phyloP scores from a whole-genome alignment of 2,888 invertebrate species.

The Limenitis camilla region DNA sequence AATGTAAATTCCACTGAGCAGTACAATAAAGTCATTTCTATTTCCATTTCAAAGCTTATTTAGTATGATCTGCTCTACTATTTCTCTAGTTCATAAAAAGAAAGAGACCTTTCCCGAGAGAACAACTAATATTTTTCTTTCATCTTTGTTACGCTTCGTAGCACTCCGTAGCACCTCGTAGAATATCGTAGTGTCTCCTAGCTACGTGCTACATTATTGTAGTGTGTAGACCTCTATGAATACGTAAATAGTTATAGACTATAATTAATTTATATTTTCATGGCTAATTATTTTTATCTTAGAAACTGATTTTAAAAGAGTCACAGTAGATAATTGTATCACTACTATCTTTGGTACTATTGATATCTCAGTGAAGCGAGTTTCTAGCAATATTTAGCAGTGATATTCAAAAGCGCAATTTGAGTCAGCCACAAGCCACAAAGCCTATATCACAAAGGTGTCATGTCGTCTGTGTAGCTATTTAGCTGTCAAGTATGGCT shows the following conservation, averaged over 20 bases:
- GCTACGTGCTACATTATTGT: not conserved
- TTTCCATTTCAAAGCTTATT: not conserved
- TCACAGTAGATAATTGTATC: too few relatives aligned
- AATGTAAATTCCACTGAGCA: too few relatives aligned
- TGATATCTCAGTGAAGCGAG: too few relatives aligned
- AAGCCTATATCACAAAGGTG: slow-evolving; percentile 3
- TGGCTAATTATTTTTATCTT: too few relatives aligned
- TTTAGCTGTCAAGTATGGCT: slow-evolving; percentile 3
- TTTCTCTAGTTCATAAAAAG: slow-evolving; percentile 6
- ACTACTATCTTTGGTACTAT: too few relatives aligned
- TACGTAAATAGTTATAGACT: too few relatives aligned
- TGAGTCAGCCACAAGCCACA: not conserved
- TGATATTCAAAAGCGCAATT: not conserved
- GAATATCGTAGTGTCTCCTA: slow-evolving; percentile 8
- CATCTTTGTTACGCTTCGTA: slow-evolving; percentile 2
- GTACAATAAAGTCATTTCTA: too few relatives aligned
- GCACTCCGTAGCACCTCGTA: slow-evolving; percentile 2
- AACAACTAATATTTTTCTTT: slow-evolving; percentile 9
- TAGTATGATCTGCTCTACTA: not conserved
- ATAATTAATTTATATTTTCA: too few relatives aligned
- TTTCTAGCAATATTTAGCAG: too few relatives aligned
- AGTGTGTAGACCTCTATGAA: not conserved
- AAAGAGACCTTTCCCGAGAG: not conserved
- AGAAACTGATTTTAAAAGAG: too few relatives aligned
- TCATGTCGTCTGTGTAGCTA: not conserved